phyloP scores from a whole-genome alignment of 2,888 invertebrate genomes.

The Drosophila trichaetosa region DNA sequence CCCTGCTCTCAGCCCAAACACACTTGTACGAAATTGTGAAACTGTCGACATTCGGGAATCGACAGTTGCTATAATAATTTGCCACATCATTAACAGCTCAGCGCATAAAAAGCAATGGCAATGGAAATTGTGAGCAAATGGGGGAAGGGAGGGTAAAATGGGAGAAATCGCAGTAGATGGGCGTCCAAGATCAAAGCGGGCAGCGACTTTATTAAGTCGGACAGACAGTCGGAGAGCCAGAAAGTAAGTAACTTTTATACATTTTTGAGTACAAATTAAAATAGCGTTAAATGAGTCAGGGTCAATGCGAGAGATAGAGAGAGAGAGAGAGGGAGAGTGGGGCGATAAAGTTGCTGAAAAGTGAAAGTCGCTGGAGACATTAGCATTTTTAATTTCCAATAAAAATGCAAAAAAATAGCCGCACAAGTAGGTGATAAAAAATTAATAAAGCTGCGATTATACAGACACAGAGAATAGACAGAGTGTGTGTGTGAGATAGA shows the following conservation, averaged over 20 bases:
- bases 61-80: slow-evolving; percentile 77
- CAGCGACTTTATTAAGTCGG: slow-evolving; percentile 67
- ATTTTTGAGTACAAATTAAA: slow-evolving; percentile 72
- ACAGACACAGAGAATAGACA: slow-evolving; percentile 37
- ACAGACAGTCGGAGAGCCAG: slow-evolving; percentile 6
- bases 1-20: neutral
- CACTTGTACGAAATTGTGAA: slow-evolving; percentile 17
- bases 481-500: neutral
- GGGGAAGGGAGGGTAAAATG: neutral
- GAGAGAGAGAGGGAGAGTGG: neutral
- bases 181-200: slow-evolving; percentile 64
- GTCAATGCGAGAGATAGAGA: neutral
- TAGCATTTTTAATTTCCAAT: slow-evolving; percentile 81
- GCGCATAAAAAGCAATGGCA: slow-evolving; percentile 66
- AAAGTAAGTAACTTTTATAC: slow-evolving; percentile 58
- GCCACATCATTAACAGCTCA: slow-evolving; percentile 81
- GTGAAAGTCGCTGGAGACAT: slow-evolving; percentile 58
- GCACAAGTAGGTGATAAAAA: slow-evolving; percentile 80
- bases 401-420: slow-evolving; percentile 77
- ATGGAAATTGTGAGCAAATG: slow-evolving; percentile 21
- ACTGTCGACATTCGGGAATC: slow-evolving; percentile 60
- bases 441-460: slow-evolving; percentile 80
- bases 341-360: slow-evolving; percentile 38
- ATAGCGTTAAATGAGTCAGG: slow-evolving; percentile 61
- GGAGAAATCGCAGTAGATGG: slow-evolving; percentile 26